Evolutionary conservation across 2,888 invertebrate genomes (phyloP).

Genomic region (Tortricodes alternella): DNA sequence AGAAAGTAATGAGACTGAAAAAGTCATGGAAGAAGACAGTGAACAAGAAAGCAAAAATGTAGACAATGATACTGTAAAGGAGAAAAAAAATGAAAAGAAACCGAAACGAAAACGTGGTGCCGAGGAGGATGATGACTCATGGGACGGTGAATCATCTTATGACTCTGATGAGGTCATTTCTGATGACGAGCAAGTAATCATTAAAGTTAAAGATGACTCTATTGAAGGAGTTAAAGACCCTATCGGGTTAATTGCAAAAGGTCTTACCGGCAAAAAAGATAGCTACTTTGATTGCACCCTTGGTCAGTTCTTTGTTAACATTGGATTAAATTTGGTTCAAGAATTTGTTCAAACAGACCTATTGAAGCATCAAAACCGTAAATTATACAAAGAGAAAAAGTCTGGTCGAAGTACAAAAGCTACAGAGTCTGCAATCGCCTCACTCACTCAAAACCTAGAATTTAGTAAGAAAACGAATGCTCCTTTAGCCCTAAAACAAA

Average conservation of each 20-base stretch:
- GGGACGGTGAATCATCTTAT: constrained; percentile 82
- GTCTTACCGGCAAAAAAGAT: constrained; percentile 79
- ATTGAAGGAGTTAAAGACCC: constrained; percentile 79
- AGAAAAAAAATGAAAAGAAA: constrained; percentile 63
- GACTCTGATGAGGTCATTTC: constrained; percentile 77
- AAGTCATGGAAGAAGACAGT: constrained; percentile 46
- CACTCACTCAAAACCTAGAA: constrained; percentile 93
- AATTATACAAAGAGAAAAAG: constrained; percentile 88
- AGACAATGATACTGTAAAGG: constrained; percentile 40
- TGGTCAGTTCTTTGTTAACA: constrained; percentile 95
- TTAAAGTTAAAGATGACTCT: constrained; percentile 81
- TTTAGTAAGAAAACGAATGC: constrained; percentile 94
- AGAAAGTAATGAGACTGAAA: constrained; percentile 53
- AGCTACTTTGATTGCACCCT: constrained; percentile 94
- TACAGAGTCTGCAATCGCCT: constrained; percentile 91
- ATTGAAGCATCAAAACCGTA: constrained; percentile 93
- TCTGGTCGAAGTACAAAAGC: constrained; percentile 85
- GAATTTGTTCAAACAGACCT: constrained; percentile 97
- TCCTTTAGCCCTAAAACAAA: constrained; percentile 89
- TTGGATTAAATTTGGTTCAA: constrained; percentile 95
- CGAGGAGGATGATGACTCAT: constrained; percentile 83
- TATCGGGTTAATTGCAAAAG: constrained; percentile 64
- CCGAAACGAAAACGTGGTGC: constrained; percentile 57
- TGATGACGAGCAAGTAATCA: constrained; percentile 77
- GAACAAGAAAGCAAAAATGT: constrained; percentile 32